A percentile compares a stretch with the other conserved stretches of the same genome.
Evolutionary conservation across 2,113 vertebrate genomes (phyloP).

Genomic region (Crypturellus undulatus): DNA sequence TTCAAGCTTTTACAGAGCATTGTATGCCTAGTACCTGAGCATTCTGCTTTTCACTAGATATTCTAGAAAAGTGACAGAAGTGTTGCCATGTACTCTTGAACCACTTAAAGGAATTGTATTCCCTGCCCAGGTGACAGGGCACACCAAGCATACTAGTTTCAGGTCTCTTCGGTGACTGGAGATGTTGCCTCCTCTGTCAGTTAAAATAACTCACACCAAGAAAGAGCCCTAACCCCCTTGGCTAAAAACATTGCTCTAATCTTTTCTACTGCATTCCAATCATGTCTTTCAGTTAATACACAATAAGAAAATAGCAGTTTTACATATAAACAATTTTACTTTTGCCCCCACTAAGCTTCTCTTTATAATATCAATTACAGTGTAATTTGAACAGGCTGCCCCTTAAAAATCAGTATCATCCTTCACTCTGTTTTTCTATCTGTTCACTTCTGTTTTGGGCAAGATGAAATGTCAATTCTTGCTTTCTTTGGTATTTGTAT

Average conservation of each 20-base stretch:
- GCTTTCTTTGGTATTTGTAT: background rate
- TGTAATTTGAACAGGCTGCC: too few species aligned
- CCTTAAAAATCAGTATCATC: background rate
- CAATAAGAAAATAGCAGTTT: background rate
- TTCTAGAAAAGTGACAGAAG: background rate
- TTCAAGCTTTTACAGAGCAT: background rate
- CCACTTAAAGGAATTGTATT: background rate
- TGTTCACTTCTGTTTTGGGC: background rate
- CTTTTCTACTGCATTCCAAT: background rate
- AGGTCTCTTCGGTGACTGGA: background rate
- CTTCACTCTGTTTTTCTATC: background rate
- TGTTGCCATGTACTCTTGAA: background rate
- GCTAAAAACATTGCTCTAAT: background rate
- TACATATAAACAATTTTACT: background rate
- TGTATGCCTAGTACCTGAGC: background rate
- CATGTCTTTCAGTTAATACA: background rate
- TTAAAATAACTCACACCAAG: background rate
- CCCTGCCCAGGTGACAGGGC: accelerated
- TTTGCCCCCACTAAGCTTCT: background rate
- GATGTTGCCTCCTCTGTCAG: background rate
- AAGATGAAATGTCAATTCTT: background rate
- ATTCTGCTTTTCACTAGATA: background rate
- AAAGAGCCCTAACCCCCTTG: background rate
- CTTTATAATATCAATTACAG: background rate
- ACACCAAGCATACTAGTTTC: background rate